These are phyloP conservation scores for Andrena bicolor DNA, from an alignment of 2,888 invertebrate genomes.

Conservation along the genomic window DNA sequence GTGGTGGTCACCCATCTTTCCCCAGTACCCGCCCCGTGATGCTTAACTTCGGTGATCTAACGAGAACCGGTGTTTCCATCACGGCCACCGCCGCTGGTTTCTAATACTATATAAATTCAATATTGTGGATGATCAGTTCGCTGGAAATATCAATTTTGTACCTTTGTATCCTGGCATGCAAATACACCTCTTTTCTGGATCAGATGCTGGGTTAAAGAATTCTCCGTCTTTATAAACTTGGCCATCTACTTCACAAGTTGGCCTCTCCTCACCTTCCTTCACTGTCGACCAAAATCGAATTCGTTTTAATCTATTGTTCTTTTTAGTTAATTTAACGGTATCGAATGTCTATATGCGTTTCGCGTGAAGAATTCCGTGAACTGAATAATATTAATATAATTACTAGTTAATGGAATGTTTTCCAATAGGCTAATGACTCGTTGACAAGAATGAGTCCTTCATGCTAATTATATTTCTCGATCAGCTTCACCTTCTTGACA, in stretches of 20 bases:
- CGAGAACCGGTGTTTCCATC: too few species aligned
- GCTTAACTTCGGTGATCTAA: too few species aligned
- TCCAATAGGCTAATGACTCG: too few species aligned
- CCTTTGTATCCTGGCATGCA: slow-evolving; percentile 70
- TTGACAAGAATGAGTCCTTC: too few species aligned
- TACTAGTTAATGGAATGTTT: too few species aligned
- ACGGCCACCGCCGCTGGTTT: too few species aligned
- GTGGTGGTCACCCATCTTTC: too few species aligned
- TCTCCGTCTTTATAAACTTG: slow-evolving; percentile 75
- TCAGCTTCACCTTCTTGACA: neutral
- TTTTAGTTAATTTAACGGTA: neutral
- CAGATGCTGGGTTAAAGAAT: slow-evolving; percentile 60
- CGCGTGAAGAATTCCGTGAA: too few species aligned
- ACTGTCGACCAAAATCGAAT: slow-evolving; percentile 56
- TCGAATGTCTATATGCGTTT: too few species aligned
- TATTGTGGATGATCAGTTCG: too few species aligned
- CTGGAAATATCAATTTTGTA: neutral
- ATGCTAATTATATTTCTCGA: neutral
- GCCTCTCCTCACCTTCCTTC: slow-evolving; percentile 60
- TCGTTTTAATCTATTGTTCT: neutral
- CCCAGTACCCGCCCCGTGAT: too few species aligned
- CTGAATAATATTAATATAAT: too few species aligned
- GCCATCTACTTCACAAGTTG: slow-evolving; percentile 77
- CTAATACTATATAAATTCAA: neutral
- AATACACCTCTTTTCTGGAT: slow-evolving; percentile 68